These are phyloP conservation scores for Andrena dorsata DNA, from an alignment of 2,888 invertebrate genomes.

Conservation along the genomic window DNA sequence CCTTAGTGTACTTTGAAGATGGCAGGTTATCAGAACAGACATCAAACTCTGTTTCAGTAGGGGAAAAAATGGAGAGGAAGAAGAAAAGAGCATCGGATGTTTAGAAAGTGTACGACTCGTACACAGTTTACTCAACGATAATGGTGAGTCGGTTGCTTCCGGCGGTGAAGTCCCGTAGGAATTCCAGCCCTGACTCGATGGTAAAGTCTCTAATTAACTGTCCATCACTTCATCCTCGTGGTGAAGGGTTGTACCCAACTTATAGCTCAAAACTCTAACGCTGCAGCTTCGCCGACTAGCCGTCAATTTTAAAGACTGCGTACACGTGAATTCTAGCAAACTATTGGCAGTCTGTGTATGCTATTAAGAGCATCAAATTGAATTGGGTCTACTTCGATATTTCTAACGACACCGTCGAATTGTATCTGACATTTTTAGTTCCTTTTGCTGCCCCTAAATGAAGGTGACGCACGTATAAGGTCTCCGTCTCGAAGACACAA, in stretches of 20 bases:
- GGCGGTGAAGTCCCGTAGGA: conserved; percentile 58
- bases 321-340: neutral
- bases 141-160: conserved; percentile 50
- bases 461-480: too few species aligned
- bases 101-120: conserved; percentile 48
- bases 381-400: too few species aligned
- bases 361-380: neutral
- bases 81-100: conserved; percentile 7
- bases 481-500: too few species aligned
- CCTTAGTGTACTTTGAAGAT: neutral
- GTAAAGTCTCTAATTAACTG: conserved; percentile 77
- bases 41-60: conserved; percentile 5
- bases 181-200: conserved; percentile 61
- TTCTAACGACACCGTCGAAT: too few species aligned
- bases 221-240: conserved; percentile 66
- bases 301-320: conserved; percentile 36
- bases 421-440: too few species aligned
- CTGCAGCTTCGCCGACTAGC: conserved; percentile 17
- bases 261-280: conserved; percentile 47
- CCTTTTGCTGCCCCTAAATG: too few species aligned
- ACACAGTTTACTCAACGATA: conserved; percentile 58
- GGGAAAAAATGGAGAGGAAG: neutral
- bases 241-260: conserved; percentile 55
- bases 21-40: conserved; percentile 1
- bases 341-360: conserved; percentile 13